Evolutionary conservation across 2,113 vertebrate genomes (phyloP).

Genomic region (Thunnus thynnus): DNA sequence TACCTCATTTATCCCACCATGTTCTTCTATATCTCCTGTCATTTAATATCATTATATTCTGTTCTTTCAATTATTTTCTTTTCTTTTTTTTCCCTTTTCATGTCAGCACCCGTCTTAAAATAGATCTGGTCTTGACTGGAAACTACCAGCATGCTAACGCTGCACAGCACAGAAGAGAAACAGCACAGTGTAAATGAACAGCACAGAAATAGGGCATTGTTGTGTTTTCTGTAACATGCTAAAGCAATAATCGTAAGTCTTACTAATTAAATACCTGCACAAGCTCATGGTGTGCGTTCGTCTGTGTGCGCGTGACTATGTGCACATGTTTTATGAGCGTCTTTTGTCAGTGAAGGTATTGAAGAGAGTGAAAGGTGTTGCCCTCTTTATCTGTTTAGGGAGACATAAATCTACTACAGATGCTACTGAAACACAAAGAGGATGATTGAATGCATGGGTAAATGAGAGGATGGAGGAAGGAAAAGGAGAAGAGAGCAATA

Average conservation of each 20-base stretch:
- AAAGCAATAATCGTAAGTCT: slow-evolving; percentile 53
- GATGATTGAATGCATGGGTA: slow-evolving; percentile 39
- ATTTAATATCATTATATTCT: not conserved
- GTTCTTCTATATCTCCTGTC: not conserved
- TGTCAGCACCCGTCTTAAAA: slow-evolving; percentile 57
- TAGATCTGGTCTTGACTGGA: slow-evolving; percentile 42
- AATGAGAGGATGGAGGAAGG: slow-evolving; percentile 19
- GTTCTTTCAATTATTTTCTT: not conserved
- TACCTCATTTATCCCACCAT: not conserved
- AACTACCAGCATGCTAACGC: slow-evolving; percentile 39
- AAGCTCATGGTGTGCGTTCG: slow-evolving; percentile 1
- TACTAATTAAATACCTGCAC: slow-evolving; percentile 56
- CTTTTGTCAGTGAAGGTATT: slow-evolving; percentile 55
- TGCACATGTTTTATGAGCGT: slow-evolving; percentile 42
- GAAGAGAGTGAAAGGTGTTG: slow-evolving; percentile 49
- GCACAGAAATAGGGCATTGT: slow-evolving; percentile 8
- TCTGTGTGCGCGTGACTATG: not conserved
- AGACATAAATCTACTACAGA: slow-evolving; percentile 55
- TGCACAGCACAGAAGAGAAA: slow-evolving; percentile 13
- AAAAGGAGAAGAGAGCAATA: not conserved
- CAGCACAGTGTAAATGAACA: slow-evolving; percentile 36
- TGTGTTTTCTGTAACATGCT: slow-evolving; percentile 24
- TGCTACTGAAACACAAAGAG: slow-evolving; percentile 43
- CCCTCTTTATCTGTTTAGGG: slow-evolving; percentile 11
- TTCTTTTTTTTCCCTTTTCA: slow-evolving; percentile 24